Conservation (phyloP, 2,888 invertebrate species). For the Cheilosia variabilis region DNA sequence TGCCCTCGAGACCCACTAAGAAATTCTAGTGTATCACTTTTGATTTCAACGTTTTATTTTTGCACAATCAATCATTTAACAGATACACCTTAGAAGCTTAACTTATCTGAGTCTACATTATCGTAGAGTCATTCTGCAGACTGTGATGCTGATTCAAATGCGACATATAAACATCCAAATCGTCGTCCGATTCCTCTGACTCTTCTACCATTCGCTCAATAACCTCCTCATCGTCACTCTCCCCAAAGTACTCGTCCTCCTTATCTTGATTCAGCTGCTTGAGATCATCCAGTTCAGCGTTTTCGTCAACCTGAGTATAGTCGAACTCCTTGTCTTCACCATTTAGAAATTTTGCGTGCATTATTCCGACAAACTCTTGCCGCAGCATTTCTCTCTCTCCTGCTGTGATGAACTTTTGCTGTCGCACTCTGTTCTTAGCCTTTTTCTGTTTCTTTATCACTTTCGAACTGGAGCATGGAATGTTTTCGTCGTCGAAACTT, state of each 20-base stretch:
- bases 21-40: no score
- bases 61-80: no score
- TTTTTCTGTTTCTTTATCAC: slow-evolving; percentile 51
- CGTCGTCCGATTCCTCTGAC: slow-evolving; percentile 85
- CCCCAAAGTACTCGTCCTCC: slow-evolving; percentile 96
- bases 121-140: slow-evolving; percentile 70
- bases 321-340: slow-evolving; percentile 93
- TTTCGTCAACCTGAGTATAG: slow-evolving; percentile 91
- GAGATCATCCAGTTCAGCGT: slow-evolving; percentile 91
- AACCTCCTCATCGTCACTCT: slow-evolving; percentile 88
- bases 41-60: no score
- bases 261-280: slow-evolving; percentile 90
- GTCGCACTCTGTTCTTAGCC: slow-evolving; percentile 47
- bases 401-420: slow-evolving; percentile 84
- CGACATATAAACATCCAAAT: slow-evolving; percentile 90
- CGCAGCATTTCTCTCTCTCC: slow-evolving; percentile 88
- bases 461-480: slow-evolving; percentile 78
- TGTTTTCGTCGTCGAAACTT: slow-evolving; percentile 84
- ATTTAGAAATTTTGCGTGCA: slow-evolving; percentile 93
- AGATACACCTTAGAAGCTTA: neutral
- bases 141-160: slow-evolving; percentile 83
- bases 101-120: neutral
- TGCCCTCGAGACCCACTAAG: no score
- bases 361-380: slow-evolving; percentile 92
- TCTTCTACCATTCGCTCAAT: slow-evolving; percentile 78